Base-by-base conservation (phyloP, 2,113 vertebrate species). In the Corythornis cristatus region DNA sequence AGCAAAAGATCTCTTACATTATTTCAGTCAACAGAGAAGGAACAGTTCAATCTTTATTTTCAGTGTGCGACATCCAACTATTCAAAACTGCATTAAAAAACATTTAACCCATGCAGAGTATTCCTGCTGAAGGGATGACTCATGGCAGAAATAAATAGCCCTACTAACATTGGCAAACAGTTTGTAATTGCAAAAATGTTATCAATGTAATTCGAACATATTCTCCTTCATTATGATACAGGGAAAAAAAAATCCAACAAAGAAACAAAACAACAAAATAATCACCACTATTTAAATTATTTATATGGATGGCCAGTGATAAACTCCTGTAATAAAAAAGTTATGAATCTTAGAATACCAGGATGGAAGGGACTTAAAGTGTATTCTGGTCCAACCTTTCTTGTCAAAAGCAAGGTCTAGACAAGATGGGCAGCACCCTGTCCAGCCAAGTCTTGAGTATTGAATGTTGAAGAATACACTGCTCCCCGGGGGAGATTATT, bases 1-100 rank as follows among this genome's bases (percentile, higher is more conserved):
- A 96, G 81, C 91, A 93, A 96, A 95, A 71, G 65, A 93, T 95
- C 75, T 91, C 93, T 89, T 92, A 82, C 51, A 22, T 90, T 5
- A 91, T 95, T 95, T 94, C 88, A 74, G 62, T 94, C 93, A 88
- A 93, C 74, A 93, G 71, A 96, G 86, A 93, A 72, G 0, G 22
- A 95, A 64, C 64, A 84, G 45, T 91, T 95, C 79, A 85, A 28
- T 92, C 83, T 85, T 84, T 68, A 66, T 94, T 96, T 96, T 89
- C 88, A 80, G 74, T 75, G 28, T 86, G 48, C 57, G 16, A 89
- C 71, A 88, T 50, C 64, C 43, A 93, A 83, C 68, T 95, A 48
- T 83, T 88, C 68, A 93, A 92, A 84, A 90, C 45, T 51, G 10
- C 53, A 90, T 86, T 86, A 90, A 93, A 95, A 87, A 91, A 43